Evolutionary conservation across 2,888 invertebrate genomes (phyloP), one percentile per base, ranked within the genome.

Genomic region (Trypoxylon attenuatum): DNA sequence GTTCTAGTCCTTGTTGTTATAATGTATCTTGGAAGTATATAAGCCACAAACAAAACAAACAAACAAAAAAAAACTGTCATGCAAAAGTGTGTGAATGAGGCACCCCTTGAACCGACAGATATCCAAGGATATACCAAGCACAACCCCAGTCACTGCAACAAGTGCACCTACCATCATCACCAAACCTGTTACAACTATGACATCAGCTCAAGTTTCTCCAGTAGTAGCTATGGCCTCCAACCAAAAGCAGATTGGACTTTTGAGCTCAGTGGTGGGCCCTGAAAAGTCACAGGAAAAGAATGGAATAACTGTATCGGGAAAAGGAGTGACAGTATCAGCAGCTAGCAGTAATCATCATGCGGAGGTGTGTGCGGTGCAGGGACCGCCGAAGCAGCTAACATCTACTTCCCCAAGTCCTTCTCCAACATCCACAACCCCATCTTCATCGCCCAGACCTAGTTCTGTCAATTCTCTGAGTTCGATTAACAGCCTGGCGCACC

Each of bases 91-190:
- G 84, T 84, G 85, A 84, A 84, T 82, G 80, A 77, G 83, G 81
- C 82, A 81, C 82, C 83, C 83, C 82, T 85, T 86, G 82, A 85
- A 86, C 85, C 88, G 88, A 88, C 90, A 90, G 90, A 89, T 89
- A 88, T 88, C 87, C 88, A 90, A 90, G 89, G 90, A 90, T 82
- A 83, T 87, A 82, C 80, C 87, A 80, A 88, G 85, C 83, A 86
- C 87, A 76, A 87, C 85, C 83, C 85, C 82, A 83, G 84, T 85
- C 83, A 84, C 87, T 83, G 82, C 87, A 83, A 84, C 87, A 82
- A 84, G 84, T 77, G 82, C 86, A 84, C 84, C 87, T 74, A 84
- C 84, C 82, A 86, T 84, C 84, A 84, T 84, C 79, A 85, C 83
- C 77, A 85, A 85, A 82, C 82, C 83, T 65, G 82, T 80, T 74